Percentiles rank a stretch among this genome's conserved stretches.
Evolutionary conservation across 2,797 vertebrate species (phyloP).

Genomic region (Pogonophryne albipinna): DNA sequence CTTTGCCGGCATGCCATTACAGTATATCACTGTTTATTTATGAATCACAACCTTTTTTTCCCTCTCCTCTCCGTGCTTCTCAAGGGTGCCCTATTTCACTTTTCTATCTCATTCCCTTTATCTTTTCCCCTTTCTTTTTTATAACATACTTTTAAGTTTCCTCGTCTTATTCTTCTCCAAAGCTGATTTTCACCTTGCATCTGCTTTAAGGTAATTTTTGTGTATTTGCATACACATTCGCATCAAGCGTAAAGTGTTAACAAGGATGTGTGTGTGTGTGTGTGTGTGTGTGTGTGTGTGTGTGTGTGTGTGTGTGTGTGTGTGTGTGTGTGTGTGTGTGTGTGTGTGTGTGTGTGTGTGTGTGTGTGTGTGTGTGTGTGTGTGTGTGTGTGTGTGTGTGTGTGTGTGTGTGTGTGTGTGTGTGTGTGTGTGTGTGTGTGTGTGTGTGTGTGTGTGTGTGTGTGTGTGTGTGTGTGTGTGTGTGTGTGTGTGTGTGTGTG

Average conservation of each 20-base stretch:
- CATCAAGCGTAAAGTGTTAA: slow-evolving; percentile 52
- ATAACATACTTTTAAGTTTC: slow-evolving; percentile 62
- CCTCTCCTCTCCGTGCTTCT: slow-evolving; percentile 27
- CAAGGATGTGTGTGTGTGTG: slow-evolving; percentile 47
- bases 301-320: slow-evolving; percentile 34
- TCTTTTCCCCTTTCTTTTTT: slow-evolving; percentile 28
- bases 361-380: slow-evolving; percentile 16
- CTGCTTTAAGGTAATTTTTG: slow-evolving; percentile 16
- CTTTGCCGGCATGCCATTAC: slow-evolving; percentile 67
- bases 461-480: slow-evolving; percentile 21
- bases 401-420: slow-evolving; percentile 37
- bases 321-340: slow-evolving; percentile 23
- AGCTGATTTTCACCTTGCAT: no score
- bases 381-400: slow-evolving; percentile 22
- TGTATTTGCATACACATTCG: slow-evolving; percentile 35
- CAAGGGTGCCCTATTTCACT: slow-evolving; percentile 48
- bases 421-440: slow-evolving; percentile 35
- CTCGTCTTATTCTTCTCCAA: slow-evolving; percentile 65
- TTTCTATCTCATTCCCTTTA: slow-evolving; percentile 45
- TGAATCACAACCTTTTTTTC: slow-evolving; percentile 57
- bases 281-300: no score
- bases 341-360: slow-evolving; percentile 35
- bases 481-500: slow-evolving; percentile 38
- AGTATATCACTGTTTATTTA: slow-evolving; percentile 83
- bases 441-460: slow-evolving; percentile 17